These are phyloP conservation scores for Trachelus iudaicus DNA, from an alignment of 2,888 invertebrate genomes.

Conservation along the genomic window DNA sequence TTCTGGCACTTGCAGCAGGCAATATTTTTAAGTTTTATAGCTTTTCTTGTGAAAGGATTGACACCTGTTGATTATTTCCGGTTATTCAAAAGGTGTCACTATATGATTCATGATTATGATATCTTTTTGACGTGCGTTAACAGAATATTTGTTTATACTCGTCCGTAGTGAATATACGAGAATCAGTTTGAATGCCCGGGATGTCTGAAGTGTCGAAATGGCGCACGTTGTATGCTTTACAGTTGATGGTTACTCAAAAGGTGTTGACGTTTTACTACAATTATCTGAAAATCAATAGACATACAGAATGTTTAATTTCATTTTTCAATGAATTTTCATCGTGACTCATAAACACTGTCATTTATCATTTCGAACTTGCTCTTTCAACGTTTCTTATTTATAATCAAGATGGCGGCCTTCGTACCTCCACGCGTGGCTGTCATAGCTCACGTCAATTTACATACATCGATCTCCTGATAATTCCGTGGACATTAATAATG, in stretches of 20 bases:
- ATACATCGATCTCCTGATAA: conserved; percentile 23
- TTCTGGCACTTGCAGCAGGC: neutral
- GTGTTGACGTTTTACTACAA: neutral
- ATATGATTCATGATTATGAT: neutral
- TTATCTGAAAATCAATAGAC: neutral
- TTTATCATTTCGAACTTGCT: neutral
- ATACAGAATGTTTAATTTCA: neutral
- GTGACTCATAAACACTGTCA: neutral
- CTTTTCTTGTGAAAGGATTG: neutral
- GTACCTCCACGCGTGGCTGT: neutral
- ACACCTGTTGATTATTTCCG: neutral
- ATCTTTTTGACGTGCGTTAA: neutral
- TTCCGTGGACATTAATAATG: conserved; percentile 26
- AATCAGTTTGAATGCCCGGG: neutral
- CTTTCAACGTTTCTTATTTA: neutral
- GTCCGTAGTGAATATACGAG: neutral
- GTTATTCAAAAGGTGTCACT: neutral
- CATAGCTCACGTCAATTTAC: neutral
- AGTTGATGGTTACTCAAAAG: neutral
- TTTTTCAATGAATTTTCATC: neutral
- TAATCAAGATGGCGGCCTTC: neutral
- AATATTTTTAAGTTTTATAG: neutral
- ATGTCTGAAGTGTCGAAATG: neutral
- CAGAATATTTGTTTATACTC: neutral
- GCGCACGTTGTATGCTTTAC: neutral